These are phyloP conservation scores for Apodemus speciosus DNA, from an alignment of 2,113 vertebrate species.

Conservation along the genomic window DNA sequence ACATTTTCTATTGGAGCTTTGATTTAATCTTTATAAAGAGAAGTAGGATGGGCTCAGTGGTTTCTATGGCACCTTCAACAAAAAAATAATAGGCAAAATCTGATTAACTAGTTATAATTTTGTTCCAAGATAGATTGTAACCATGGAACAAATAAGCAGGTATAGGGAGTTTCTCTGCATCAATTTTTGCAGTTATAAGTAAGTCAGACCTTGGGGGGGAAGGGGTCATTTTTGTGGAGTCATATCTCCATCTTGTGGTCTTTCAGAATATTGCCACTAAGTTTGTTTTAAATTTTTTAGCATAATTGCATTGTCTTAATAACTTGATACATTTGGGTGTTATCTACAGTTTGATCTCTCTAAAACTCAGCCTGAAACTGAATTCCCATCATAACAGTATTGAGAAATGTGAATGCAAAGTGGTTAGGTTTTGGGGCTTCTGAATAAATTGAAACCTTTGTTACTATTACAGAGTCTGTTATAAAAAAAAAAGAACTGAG, in stretches of 20 bases:
- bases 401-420: background rate
- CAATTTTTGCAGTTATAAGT: background rate
- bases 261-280: slow-evolving; percentile 65
- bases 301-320: slow-evolving; percentile 27
- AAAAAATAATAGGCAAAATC: slow-evolving; percentile 31
- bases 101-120: slow-evolving; percentile 19
- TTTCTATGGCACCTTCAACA: slow-evolving; percentile 2
- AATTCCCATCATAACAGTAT: background rate
- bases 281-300: slow-evolving; percentile 26
- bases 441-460: background rate
- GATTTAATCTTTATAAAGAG: slow-evolving; percentile 37
- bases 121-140: background rate
- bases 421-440: background rate
- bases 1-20: background rate
- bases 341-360: background rate
- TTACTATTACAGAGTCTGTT: background rate
- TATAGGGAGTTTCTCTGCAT: slow-evolving; percentile 22
- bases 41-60: background rate
- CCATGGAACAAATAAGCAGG: background rate
- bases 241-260: slow-evolving; percentile 73
- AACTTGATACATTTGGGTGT: slow-evolving; percentile 16
- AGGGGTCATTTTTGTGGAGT: slow-evolving; percentile 5
- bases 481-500: background rate
- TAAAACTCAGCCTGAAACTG: background rate
- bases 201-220: slow-evolving; percentile 20